Evolutionary conservation across 2,113 vertebrate species (phyloP).

Genomic region (Mixornis gularis): DNA sequence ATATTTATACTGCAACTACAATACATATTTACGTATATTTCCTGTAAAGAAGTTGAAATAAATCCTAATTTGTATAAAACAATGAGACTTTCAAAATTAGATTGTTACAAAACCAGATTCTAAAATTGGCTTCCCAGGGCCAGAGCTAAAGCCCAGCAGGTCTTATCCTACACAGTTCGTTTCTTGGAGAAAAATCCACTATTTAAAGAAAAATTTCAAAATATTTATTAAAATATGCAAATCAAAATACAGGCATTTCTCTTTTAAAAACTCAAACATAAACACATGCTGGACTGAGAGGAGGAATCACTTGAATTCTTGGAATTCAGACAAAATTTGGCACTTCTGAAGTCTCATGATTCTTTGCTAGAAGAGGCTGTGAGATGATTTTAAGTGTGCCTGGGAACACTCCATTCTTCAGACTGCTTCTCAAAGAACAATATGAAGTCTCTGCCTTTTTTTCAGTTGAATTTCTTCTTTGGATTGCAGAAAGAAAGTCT

Average conservation of each 20-base stretch:
- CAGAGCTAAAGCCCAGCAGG: background rate
- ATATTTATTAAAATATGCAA: background rate
- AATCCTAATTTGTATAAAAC: background rate
- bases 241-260: background rate
- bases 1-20: background rate
- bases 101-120: background rate
- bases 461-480: background rate
- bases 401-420: background rate
- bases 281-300: background rate
- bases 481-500: background rate
- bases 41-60: background rate
- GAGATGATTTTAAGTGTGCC: background rate
- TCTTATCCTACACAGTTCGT: background rate
- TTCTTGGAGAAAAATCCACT: background rate
- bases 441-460: background rate
- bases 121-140: background rate
- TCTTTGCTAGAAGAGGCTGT: background rate
- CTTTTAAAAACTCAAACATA: background rate
- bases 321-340: background rate
- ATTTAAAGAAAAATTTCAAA: background rate
- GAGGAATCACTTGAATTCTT: background rate
- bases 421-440: background rate
- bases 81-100: background rate
- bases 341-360: background rate
- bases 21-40: background rate